Evolutionary conservation across 2,113 vertebrate genomes (phyloP).

Genomic region (Baryphthengus martii): DNA sequence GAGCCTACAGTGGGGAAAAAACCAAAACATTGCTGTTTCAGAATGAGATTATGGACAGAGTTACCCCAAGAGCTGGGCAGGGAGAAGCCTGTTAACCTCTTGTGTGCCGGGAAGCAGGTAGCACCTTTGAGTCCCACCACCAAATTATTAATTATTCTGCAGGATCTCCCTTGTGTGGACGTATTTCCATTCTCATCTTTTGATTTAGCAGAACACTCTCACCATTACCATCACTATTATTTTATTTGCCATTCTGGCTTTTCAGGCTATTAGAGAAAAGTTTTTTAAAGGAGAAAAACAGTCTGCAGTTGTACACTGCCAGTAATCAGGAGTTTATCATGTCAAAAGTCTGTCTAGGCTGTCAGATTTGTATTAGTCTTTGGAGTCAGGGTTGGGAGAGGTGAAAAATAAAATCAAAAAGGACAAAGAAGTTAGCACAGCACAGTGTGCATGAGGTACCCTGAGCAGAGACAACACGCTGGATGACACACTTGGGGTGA

Average conservation of each 20-base stretch:
- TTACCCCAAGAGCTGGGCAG: neutral
- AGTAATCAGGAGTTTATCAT: neutral
- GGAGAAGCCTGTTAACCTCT: neutral
- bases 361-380: conserved; percentile 27
- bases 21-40: neutral
- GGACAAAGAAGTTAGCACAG: conserved; percentile 38
- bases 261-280: neutral
- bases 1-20: neutral
- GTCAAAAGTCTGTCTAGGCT: neutral
- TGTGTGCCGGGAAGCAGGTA: neutral
- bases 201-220: neutral
- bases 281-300: neutral
- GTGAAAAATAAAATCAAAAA: conserved; percentile 43
- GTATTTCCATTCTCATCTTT: neutral
- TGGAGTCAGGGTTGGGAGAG: neutral
- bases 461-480: conserved; percentile 15
- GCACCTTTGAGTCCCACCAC: neutral
- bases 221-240: neutral
- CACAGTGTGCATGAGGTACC: neutral
- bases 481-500: neutral
- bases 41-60: neutral
- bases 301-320: neutral
- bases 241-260: neutral
- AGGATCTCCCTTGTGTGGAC: neutral
- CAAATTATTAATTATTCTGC: neutral